phyloP scores from a whole-genome alignment of 64 coral and sea anemone species.

The Pocillopora verrucosa region DNA sequence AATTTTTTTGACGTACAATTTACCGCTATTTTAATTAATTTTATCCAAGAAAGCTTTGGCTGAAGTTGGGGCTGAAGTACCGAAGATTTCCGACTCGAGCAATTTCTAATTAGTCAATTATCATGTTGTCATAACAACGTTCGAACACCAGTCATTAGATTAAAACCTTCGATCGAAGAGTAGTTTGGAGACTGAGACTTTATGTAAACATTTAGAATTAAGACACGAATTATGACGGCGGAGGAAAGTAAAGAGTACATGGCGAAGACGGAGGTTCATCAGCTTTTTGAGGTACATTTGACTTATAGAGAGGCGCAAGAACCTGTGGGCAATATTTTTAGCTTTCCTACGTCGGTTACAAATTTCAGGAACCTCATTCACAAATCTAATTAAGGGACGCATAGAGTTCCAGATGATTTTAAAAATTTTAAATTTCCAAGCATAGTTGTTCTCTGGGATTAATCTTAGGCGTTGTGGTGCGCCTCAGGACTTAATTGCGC shows the following conservation, averaged over 20 bases:
- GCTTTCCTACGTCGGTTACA: not conserved
- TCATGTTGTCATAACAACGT: slow-evolving; percentile 65
- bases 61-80: not conserved
- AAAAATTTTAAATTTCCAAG: not conserved
- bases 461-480: not conserved
- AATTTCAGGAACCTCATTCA: no score
- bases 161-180: slow-evolving; percentile 16
- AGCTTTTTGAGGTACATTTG: slow-evolving; percentile 77
- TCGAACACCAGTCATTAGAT: not conserved
- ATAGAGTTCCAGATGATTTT: slow-evolving; percentile 6
- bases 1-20: no score
- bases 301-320: not conserved
- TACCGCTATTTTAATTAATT: no score
- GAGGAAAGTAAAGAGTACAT: slow-evolving; percentile 93
- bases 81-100: slow-evolving; percentile 24
- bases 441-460: not conserved
- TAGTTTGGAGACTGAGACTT: not conserved
- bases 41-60: not conserved
- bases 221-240: slow-evolving; percentile 55
- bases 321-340: not conserved
- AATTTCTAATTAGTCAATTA: not conserved
- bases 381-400: not conserved
- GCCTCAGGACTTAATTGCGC: not conserved
- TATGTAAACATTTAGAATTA: slow-evolving; percentile 29
- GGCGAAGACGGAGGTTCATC: slow-evolving; percentile 93